Evolutionary conservation across 2,113 vertebrate genomes (phyloP), one percentile per base, ranked within the genome.

Genomic region (Blennius ocellaris): DNA sequence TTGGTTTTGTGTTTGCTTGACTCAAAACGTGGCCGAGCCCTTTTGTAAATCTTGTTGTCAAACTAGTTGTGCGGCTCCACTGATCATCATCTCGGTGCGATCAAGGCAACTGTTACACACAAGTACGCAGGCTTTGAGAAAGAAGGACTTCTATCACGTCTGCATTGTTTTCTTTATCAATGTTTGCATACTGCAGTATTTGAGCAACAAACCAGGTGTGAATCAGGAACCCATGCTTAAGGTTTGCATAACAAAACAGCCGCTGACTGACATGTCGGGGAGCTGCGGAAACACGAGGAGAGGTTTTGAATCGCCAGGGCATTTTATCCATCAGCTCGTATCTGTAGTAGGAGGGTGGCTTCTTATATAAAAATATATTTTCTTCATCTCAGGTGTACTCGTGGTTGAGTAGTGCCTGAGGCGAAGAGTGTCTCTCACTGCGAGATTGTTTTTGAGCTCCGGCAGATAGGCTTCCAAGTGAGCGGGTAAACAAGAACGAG

Each of bases 161-260:
- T 66, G 43, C 16, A n/a, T 62, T 45, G 52, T 55, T 72, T 3
- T 56, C 39, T 30, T 30, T 15, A 11, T 51, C 16, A 72, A 50
- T 69, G 15, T 43, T 30, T 16, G 50, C 59, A n/a, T 39, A 40
- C 39, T 75, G 58, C 44, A 36, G 57, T 11, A 1, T 71, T 48
- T 68, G 60, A 53, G 11, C 15, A 47, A 44, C 66, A 70, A 64
- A 77, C 57, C 57, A 74, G 62, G 61, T 71, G 57, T 61, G 52
- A 59, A 54, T 47, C 7, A 44, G 36, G 37, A 4, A 7, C 77
- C 16, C 61, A 30, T 50, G 0, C 65, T 59, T 30, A 41, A 30
- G 8, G 15, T 82, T 72, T 78, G 73, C 61, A 66, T 62, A 61
- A 72, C 61, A 64, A 80, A 80, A 47, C 47, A 11, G 39, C 51